Evolutionary conservation across 1,140 invertebrate species (phyloP).

Genomic region (Pissodes strobi): DNA sequence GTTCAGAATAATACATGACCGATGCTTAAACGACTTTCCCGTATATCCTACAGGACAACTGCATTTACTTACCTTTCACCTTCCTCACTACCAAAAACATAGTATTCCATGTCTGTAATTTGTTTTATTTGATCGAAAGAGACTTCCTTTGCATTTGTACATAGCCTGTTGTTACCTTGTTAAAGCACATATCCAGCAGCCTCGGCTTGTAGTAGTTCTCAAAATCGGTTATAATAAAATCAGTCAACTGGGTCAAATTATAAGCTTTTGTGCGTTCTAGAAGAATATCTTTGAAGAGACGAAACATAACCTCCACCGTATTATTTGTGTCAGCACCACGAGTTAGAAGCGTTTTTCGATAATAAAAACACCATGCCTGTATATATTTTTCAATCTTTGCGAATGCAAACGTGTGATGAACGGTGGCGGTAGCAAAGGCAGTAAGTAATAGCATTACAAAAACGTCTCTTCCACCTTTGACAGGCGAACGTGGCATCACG

Average conservation of each 20-base stretch:
- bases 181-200: background rate
- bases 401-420: too few relatives aligned
- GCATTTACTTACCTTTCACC: too few relatives aligned
- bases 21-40: background rate
- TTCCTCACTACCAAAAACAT: background rate
- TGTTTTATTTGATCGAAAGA: background rate
- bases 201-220: constrained; percentile 3
- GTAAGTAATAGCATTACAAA: too few relatives aligned
- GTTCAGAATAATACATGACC: background rate
- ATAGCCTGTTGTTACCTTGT: background rate
- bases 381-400: too few relatives aligned
- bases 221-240: constrained; percentile 7
- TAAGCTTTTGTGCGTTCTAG: constrained; percentile 4
- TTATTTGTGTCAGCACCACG: constrained; percentile 9
- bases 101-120: background rate
- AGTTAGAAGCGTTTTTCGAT: background rate
- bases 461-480: too few relatives aligned
- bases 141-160: background rate
- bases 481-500: too few relatives aligned
- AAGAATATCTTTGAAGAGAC: constrained; percentile 9
- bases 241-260: constrained; percentile 2
- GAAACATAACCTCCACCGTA: background rate
- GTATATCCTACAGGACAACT: background rate
- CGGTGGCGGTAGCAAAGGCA: too few relatives aligned
- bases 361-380: too few relatives aligned